These are phyloP conservation scores for Augochlorella aurata DNA, from an alignment of 2,888 invertebrate genomes.

Conservation along the genomic window DNA sequence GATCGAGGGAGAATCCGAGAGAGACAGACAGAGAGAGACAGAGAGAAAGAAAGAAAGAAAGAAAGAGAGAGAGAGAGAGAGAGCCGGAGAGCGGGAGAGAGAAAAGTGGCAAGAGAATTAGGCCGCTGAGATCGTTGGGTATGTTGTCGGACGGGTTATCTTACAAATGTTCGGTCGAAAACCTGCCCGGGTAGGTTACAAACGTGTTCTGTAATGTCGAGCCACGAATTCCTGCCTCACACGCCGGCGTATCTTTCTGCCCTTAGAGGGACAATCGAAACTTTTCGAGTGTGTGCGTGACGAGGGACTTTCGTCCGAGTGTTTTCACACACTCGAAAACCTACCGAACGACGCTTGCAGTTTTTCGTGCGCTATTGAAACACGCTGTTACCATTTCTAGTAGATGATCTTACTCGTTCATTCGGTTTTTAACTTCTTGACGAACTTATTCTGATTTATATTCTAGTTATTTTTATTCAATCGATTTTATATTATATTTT, in stretches of 20 bases:
- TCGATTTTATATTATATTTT: too few species aligned
- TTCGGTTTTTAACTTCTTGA: not conserved
- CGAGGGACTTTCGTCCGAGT: too few species aligned
- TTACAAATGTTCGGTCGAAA: constrained; percentile 71
- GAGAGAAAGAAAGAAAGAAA: not conserved
- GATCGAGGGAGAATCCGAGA: not conserved
- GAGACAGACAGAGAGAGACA: not conserved
- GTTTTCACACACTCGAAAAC: not conserved
- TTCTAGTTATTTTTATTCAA: too few species aligned
- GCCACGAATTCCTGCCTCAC: constrained; percentile 70
- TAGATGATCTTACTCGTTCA: not conserved
- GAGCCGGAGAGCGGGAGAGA: constrained; percentile 19
- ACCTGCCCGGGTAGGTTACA: constrained; percentile 70
- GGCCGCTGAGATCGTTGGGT: constrained; percentile 68
- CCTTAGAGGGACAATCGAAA: constrained; percentile 50
- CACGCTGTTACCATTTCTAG: not conserved
- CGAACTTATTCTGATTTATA: not conserved
- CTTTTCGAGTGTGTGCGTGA: constrained; percentile 13
- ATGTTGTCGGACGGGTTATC: constrained; percentile 71
- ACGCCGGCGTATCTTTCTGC: constrained; percentile 53
- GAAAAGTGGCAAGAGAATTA: constrained; percentile 63
- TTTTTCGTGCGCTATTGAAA: not conserved
- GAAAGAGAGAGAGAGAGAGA: constrained; percentile 10
- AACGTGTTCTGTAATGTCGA: constrained; percentile 70
- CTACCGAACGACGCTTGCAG: not conserved